Percentiles rank a stretch among this genome's conserved stretches.
These are phyloP conservation scores for Corydoras maculifer DNA, from an alignment of 2,113 vertebrate species.

Conservation along the genomic window DNA sequence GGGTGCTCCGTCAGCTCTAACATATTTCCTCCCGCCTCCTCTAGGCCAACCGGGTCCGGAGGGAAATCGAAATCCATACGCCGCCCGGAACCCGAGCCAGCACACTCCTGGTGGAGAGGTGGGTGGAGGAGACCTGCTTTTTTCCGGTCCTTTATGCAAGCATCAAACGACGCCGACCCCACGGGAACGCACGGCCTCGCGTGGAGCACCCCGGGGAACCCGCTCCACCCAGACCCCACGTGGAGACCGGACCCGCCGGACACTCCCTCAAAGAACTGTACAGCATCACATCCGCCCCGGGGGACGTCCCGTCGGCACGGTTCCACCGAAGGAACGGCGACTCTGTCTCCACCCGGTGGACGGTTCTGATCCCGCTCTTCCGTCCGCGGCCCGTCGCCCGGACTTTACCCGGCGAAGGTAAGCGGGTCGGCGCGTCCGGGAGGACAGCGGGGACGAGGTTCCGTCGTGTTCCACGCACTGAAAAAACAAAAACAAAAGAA, in stretches of 20 bases:
- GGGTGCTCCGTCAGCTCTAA: constrained; percentile 19
- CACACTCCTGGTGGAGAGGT: neutral
- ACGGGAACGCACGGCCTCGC: constrained; percentile 29
- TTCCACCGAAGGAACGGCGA: constrained; percentile 38
- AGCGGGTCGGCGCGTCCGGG: constrained; percentile 18
- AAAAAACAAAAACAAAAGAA: neutral
- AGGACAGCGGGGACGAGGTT: constrained; percentile 5
- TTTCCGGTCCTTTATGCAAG: constrained; percentile 46
- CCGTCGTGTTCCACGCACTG: constrained; percentile 20
- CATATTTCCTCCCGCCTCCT: constrained; percentile 11
- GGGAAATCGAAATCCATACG: constrained; percentile 19
- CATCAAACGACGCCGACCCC: constrained; percentile 8
- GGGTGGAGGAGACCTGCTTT: constrained; percentile 29
- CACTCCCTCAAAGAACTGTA: neutral
- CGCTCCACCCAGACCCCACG: constrained; percentile 2
- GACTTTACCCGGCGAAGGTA: neutral
- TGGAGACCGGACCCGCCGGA: neutral
- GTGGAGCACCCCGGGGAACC: constrained; percentile 26
- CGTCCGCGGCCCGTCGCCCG: constrained; percentile 24
- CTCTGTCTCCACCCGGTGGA: constrained; percentile 29
- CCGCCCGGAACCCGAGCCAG: neutral
- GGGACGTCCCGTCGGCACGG: too few species aligned
- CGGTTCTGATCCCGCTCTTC: constrained; percentile 34
- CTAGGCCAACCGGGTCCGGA: constrained; percentile 36
- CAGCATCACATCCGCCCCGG: neutral